Percentiles rank a stretch among this genome's conserved stretches.
These are phyloP conservation scores for Xestoiulus laeticollis DNA, from an alignment of 2,888 invertebrate species.

Conservation along the genomic window DNA sequence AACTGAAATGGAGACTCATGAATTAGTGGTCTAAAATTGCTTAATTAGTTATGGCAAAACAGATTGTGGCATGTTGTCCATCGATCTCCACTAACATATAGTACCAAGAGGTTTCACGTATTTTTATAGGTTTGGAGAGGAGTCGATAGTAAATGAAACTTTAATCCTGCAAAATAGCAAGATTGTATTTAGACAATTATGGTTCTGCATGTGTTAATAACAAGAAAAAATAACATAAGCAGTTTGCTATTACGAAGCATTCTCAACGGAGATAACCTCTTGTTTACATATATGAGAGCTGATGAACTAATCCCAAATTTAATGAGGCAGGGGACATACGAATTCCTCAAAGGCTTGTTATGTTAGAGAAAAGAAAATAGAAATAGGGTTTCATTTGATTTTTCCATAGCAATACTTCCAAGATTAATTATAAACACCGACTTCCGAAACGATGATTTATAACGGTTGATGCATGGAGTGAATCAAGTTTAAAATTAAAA, in stretches of 20 bases:
- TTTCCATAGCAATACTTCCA: conserved; percentile 3
- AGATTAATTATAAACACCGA: background rate
- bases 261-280: background rate
- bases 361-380: background rate
- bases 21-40: too few species aligned
- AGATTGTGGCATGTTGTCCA: too few species aligned
- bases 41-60: too few species aligned
- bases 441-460: background rate
- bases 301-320: background rate
- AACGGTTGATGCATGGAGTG: background rate
- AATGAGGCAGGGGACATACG: background rate
- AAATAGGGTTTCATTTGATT: background rate
- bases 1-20: too few species aligned
- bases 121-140: background rate
- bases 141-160: background rate
- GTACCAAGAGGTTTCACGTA: too few species aligned
- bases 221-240: background rate
- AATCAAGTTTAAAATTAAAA: background rate
- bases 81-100: too few species aligned
- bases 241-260: background rate
- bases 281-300: background rate
- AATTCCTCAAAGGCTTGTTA: background rate
- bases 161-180: background rate
- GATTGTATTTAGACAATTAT: background rate
- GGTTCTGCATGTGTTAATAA: background rate